Evolutionary conservation across 1,140 invertebrate genomes (phyloP), one percentile per base, ranked within the genome.

Genomic region (Chironomus tepperi): DNA sequence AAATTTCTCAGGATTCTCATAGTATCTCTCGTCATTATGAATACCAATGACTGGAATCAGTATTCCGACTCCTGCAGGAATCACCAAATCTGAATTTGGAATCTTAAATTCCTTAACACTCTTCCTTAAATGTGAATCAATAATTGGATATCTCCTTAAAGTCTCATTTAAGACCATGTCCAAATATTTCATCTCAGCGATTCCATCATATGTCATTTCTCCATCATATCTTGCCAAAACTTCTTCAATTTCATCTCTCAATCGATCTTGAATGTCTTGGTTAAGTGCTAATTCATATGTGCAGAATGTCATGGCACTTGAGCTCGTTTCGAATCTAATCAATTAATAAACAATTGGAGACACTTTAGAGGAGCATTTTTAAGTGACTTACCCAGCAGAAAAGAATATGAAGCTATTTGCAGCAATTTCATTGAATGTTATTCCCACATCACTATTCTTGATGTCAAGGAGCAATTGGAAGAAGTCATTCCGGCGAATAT

Each of bases 1-100:
- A 79, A 90, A 96, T 9, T 79, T 79, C 7, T 89, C 84, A 0
- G 93, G 90, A 65, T 93, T 84, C 12, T 88, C 85, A 77, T 88
- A 95, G 77, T 88, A 86, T 67, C 87, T 79, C 0, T 86, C 82
- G 79, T 94, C 89, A n/a, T 83, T 83, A 74, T 90, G 89, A 3
- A 89, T 77, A 0, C 84, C 85, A 75, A 84, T 82, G 15, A 87
- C 79, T 0, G 89, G 85, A 70, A 90, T 82, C 75, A 84, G 83
- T 1, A 89, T 76, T 2, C 84, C 84, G 7, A 85, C 82, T 18
- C 84, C 86, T 74, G 85, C 85, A 75, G 86, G 83, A 73, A 88
- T 78, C 0, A 83, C 77, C 1, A 89, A 77, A 10, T 83, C 24
- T 34, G n/a, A n/a, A 5, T 86, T 87, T 2, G 85, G 83, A 2